phyloP scores from a whole-genome alignment of 2,797 vertebrate species.

The Microcaecilia unicolor region DNA sequence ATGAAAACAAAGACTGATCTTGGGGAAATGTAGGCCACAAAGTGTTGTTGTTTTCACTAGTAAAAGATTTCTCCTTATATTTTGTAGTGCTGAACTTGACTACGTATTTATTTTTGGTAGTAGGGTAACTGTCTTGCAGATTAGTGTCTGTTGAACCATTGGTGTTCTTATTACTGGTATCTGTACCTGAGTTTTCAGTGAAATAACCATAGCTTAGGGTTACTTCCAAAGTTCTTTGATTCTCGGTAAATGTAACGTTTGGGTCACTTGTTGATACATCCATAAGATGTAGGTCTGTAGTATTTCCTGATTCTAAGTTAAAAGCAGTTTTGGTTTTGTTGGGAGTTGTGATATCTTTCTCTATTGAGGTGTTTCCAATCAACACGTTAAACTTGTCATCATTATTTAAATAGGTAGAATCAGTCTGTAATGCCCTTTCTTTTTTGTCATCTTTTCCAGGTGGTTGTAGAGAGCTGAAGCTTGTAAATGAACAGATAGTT shows the following conservation, averaged over 20 bases:
- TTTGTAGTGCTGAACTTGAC: conserved; percentile 28
- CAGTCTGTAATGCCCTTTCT: conserved; percentile 15
- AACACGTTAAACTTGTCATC: conserved; percentile 7
- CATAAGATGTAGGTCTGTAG: conserved; percentile 33
- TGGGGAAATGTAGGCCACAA: conserved; percentile 1
- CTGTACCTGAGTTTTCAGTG: conserved; percentile 46
- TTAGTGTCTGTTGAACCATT: conserved; percentile 24
- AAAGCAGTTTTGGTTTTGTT: conserved; percentile 5
- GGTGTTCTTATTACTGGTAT: conserved; percentile 13
- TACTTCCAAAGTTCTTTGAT: conserved; percentile 15
- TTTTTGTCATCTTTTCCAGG: conserved; percentile 13
- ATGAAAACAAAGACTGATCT: not conserved
- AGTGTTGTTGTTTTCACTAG: conserved; percentile 9
- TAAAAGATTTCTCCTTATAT: not conserved
- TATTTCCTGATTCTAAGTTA: not conserved
- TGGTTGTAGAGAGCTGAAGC: not conserved
- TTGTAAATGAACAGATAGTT: not conserved
- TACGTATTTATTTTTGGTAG: conserved; percentile 26
- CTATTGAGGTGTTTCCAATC: conserved; percentile 20
- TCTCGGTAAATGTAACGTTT: conserved; percentile 15
- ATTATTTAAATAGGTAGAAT: conserved; percentile 13
- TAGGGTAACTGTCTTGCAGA: conserved; percentile 1
- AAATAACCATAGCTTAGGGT: conserved; percentile 61
- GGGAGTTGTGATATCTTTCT: conserved; percentile 11
- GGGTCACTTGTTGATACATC: conserved; percentile 27